phyloP scores from a whole-genome alignment of 2,888 invertebrate species.

The Rapana venosa region DNA sequence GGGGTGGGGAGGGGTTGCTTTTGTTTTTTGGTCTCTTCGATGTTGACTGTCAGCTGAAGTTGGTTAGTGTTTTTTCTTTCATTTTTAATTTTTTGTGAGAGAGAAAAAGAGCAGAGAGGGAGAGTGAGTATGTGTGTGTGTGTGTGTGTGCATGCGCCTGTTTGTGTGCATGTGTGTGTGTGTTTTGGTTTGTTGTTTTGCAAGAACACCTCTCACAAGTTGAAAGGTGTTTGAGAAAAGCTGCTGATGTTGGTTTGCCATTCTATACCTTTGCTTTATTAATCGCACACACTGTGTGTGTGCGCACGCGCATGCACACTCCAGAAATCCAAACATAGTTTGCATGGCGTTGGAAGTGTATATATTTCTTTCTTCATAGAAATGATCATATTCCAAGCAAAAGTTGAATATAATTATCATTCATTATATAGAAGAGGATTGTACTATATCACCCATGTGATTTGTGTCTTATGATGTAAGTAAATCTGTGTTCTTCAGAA shows the following conservation, averaged over 20 bases:
- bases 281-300: background rate
- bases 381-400: too few species aligned
- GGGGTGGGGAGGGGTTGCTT: too few species aligned
- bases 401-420: too few species aligned
- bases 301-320: background rate
- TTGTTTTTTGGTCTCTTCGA: too few species aligned
- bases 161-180: background rate
- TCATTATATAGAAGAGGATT: too few species aligned
- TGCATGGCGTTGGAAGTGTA: too few species aligned
- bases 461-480: too few species aligned
- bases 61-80: background rate
- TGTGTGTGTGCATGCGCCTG: background rate
- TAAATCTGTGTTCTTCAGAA: too few species aligned
- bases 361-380: too few species aligned
- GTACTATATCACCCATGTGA: too few species aligned
- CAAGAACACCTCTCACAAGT: background rate
- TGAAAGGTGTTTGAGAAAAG: background rate
- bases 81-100: background rate
- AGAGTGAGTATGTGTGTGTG: background rate
- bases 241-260: background rate
- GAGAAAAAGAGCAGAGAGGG: background rate
- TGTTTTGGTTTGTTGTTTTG: background rate
- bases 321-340: background rate
- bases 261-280: background rate
- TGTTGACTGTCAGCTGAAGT: background rate